Evolutionary conservation across 37 sponge, comb jelly and placozoan genomes (phyloP).

Genomic region (Cladorhizidae sp.): DNA sequence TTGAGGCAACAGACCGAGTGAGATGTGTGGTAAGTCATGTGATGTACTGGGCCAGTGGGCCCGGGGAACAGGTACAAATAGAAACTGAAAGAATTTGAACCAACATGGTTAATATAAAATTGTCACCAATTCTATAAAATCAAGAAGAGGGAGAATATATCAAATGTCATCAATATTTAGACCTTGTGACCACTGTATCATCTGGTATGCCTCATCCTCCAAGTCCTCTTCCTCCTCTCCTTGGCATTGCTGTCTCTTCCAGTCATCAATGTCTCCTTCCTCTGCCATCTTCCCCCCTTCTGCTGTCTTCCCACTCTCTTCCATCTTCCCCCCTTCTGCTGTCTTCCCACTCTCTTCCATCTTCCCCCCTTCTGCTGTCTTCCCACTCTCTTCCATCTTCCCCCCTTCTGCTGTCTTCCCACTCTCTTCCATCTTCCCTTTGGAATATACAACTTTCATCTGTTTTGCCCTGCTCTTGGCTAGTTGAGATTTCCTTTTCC

Average conservation of each 20-base stretch:
- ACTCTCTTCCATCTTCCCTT: neutral
- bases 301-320: too few species aligned
- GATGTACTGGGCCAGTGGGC: too few species aligned
- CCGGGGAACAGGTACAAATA: too few species aligned
- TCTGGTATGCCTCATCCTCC: slow-evolving; percentile 32
- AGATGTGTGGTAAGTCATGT: too few species aligned
- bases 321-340: slow-evolving; percentile 23
- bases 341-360: neutral
- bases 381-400: neutral
- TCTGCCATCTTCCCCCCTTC: too few species aligned
- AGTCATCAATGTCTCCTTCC: too few species aligned
- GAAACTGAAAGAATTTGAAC: too few species aligned
- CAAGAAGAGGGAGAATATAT: too few species aligned
- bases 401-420: slow-evolving; percentile 8
- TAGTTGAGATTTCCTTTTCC: slow-evolving; percentile 35
- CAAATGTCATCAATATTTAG: slow-evolving; percentile 38
- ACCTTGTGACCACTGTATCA: slow-evolving; percentile 36
- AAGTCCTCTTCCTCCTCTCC: slow-evolving; percentile 15
- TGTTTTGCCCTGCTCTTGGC: slow-evolving; percentile 63
- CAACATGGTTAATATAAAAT: too few species aligned
- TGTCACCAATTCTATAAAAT: too few species aligned
- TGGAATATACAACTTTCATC: slow-evolving; percentile 63
- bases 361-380: slow-evolving; percentile 14
- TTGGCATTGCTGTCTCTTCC: too few species aligned
- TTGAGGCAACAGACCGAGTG: too few species aligned